Base-by-base conservation (phyloP, 2,113 vertebrate genomes). In the Circaetus gallicus region DNA sequence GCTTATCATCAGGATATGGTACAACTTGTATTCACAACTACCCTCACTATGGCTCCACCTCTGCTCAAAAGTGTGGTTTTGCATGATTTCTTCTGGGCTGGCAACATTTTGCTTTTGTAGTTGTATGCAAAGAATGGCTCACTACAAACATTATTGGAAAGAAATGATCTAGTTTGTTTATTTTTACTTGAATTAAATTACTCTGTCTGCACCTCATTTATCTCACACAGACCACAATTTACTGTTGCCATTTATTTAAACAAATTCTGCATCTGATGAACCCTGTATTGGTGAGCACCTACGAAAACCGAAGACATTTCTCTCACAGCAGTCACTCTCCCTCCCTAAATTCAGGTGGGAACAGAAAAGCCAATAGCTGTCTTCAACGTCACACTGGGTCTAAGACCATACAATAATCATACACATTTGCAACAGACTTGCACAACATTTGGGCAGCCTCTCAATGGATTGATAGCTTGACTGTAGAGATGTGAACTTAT, bases 401-500 rank as follows among this genome's bases (percentile, higher is more conserved):
- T 67, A 55, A 82, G 65, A 40, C 79, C 43, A 45, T 9, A 45
- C n/a, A 66, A 40, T 21, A 67, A 84, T 59, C 86, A 74, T 9
- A 78, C 45, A 49, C 45, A 10, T 25, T 25, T 59, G 76, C 85
- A 95, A 78, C 36, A 78, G 36, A 90, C 73, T 34, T 32, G 59
- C 55, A 58, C 74, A 58, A 53, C 53, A 42, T 82, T 88, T 88
- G 92, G 86, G 78, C 61, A 82, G 72, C 58, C 74, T 89, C 74
- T 95, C 83, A 65, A 63, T 14, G 79, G 72, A 89, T 87, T 81
- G 92, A 96, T 80, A 62, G 90, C 38, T 25, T 81, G 74, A 97
- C 96, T 73, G 47, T 34, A 92, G 47, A 95, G 95, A 96, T 69
- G 90, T 93, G 96, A 97, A 97, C 97, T 96, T 95, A 95, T 88